Evolutionary conservation across 2,113 vertebrate genomes (phyloP).

Genomic region (Agapornis roseicollis): DNA sequence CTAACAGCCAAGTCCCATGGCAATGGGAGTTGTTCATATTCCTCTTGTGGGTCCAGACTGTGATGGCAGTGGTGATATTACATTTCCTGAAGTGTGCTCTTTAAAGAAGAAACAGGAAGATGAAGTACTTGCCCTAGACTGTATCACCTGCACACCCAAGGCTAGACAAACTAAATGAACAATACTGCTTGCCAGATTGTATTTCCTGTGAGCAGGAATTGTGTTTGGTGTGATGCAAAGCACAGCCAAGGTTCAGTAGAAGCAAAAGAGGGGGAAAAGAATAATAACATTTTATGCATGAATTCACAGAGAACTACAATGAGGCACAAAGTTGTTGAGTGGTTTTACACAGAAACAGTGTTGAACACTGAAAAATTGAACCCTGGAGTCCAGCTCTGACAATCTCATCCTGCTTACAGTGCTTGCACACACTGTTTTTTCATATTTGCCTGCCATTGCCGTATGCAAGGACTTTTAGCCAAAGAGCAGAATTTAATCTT

Average conservation of each 20-base stretch:
- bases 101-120: not conserved
- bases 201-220: not conserved
- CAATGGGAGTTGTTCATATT: not conserved
- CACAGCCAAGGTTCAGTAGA: not conserved
- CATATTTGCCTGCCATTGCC: not conserved
- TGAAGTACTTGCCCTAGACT: not conserved
- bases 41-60: not conserved
- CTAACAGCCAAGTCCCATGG: not conserved
- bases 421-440: not conserved
- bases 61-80: not conserved
- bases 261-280: not conserved
- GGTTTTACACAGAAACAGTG: not conserved
- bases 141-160: not conserved
- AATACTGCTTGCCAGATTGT: not conserved
- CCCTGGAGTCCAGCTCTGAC: not conserved
- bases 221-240: not conserved
- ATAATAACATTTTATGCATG: not conserved
- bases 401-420: not conserved
- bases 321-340: not conserved
- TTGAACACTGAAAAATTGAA: not conserved
- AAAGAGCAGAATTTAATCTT: not conserved
- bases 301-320: not conserved
- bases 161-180: not conserved
- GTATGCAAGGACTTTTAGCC: not conserved
- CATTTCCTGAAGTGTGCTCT: not conserved